A percentile compares a stretch with the other conserved stretches of the same genome.
These are phyloP conservation scores for Notolabrus celidotus DNA, from an alignment of 2,797 vertebrate species.

Conservation along the genomic window DNA sequence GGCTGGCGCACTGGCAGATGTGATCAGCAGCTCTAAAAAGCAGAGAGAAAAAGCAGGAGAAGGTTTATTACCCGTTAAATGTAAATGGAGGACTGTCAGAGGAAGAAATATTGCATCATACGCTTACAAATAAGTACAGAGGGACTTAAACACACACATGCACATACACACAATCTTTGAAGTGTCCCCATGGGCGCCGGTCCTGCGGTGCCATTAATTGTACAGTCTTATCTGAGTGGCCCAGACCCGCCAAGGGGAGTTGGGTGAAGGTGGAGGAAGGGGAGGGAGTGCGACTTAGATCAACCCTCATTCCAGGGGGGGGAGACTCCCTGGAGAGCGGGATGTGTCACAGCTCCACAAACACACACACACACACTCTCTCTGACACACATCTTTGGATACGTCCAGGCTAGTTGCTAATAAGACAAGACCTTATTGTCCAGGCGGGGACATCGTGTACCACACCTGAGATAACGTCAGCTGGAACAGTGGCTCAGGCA, in stretches of 20 bases:
- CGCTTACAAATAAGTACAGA: slow-evolving; percentile 42
- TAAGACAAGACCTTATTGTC: slow-evolving; percentile 31
- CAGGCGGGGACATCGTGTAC: slow-evolving; percentile 6
- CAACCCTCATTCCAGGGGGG: slow-evolving; percentile 49
- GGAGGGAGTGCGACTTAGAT: slow-evolving; percentile 40
- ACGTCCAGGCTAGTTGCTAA: slow-evolving; percentile 11
- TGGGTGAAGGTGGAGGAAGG: slow-evolving; percentile 43
- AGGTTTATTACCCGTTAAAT: slow-evolving; percentile 56
- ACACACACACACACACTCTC: slow-evolving; percentile 5
- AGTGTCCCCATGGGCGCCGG: slow-evolving; percentile 56
- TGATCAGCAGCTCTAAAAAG: slow-evolving; percentile 32
- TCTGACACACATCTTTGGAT: slow-evolving; percentile 18
- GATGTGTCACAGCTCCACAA: slow-evolving; percentile 38
- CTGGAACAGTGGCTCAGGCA: not conserved
- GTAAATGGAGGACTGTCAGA: slow-evolving; percentile 43
- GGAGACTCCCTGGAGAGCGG: slow-evolving; percentile 58
- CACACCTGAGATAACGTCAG: slow-evolving; percentile 24
- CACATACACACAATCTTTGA: slow-evolving; percentile 62
- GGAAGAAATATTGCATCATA: slow-evolving; percentile 56
- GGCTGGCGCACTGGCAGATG: slow-evolving; percentile 26
- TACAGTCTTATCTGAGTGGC: slow-evolving; percentile 75
- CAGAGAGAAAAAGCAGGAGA: slow-evolving; percentile 11
- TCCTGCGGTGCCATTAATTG: slow-evolving; percentile 78
- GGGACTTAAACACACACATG: slow-evolving; percentile 27
- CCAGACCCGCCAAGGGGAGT: slow-evolving; percentile 74